These are phyloP conservation scores for Tragelaphus oryx DNA, from an alignment of 2,797 vertebrate species.

Conservation along the genomic window DNA sequence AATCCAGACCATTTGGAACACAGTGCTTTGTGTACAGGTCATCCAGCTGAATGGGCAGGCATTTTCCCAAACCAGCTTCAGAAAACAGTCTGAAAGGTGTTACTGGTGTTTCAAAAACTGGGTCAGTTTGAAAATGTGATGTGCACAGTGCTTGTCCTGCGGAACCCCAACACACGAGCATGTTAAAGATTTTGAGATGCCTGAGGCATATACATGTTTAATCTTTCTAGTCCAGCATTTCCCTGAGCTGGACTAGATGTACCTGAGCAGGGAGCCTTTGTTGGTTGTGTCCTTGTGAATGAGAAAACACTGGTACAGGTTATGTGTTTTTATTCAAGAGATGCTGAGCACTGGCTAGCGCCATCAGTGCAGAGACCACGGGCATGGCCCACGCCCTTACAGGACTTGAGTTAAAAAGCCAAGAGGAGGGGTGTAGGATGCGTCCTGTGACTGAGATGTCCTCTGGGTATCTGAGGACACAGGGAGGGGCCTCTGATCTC, in stretches of 20 bases:
- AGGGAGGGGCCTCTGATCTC: not conserved
- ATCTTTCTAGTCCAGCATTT: not conserved
- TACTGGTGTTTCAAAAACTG: not conserved
- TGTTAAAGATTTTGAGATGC: not conserved
- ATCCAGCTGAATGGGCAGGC: not conserved
- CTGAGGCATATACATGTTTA: not conserved
- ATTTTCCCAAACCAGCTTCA: not conserved
- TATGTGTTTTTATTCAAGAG: not conserved
- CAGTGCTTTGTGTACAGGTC: not conserved
- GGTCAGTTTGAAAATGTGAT: not conserved
- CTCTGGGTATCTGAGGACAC: not conserved
- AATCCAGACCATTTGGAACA: not conserved
- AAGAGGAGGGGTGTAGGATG: not conserved
- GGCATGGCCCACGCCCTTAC: not conserved
- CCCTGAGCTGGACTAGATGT: not conserved
- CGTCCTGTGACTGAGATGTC: not conserved
- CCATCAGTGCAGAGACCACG: not conserved
- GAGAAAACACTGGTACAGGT: not conserved
- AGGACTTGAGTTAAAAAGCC: not conserved
- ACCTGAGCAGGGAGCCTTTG: not conserved
- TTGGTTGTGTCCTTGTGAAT: not conserved
- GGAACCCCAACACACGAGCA: not conserved
- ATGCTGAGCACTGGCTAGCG: not conserved
- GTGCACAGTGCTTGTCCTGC: not conserved
- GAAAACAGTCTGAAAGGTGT: not conserved